Evolutionary conservation across 2,888 invertebrate genomes (phyloP), one percentile per base, ranked within the genome.

Genomic region (Sussaba pulchella): DNA sequence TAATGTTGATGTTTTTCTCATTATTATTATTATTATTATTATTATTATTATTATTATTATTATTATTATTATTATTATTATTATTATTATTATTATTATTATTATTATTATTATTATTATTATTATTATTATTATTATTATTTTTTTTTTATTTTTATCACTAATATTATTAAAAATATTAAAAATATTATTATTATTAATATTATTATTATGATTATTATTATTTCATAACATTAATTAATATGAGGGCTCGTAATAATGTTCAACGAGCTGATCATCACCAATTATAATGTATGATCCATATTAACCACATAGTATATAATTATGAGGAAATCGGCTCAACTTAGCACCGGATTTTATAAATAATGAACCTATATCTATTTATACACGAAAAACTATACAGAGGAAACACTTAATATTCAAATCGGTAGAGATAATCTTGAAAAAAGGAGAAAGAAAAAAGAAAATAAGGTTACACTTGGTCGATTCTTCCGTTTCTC

Each of bases 401-500:
- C 39, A 31, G 61, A 61, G 61, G 61, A 61, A 61, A 61, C 21
- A 61, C 39, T 61, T 61, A 10, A 41, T 41, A 61, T 61, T 61
- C 41, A 61, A 61, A 61, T 61, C n/a, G n/a, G 19, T 17, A 6
- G 17, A 31, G 26, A 70, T 31, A 10, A 43, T 57, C 26, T 39
- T 39, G 1, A 26, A 12, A 36, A 43, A 24, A 43, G 41, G 41
- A 24, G 41, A 21, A 12, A 1, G 1, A 31, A 39, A 36, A 36
- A 41, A n/a, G 24, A 52, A 54, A 41, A 54, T 54, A 24, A 69
- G 19, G 24, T 64, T 47, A 17, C 24, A 17, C 52, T 41, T n/a
- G 57, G 26, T 57, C 67, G 54, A 54, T 41, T 24, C 26, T 57
- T 45, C 3, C 10, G 31, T 31, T 24, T 36, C 39, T 3, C 39